These are phyloP conservation scores for Drosophila prosaltans DNA, from an alignment of 1,140 invertebrate genomes.

Conservation along the genomic window DNA sequence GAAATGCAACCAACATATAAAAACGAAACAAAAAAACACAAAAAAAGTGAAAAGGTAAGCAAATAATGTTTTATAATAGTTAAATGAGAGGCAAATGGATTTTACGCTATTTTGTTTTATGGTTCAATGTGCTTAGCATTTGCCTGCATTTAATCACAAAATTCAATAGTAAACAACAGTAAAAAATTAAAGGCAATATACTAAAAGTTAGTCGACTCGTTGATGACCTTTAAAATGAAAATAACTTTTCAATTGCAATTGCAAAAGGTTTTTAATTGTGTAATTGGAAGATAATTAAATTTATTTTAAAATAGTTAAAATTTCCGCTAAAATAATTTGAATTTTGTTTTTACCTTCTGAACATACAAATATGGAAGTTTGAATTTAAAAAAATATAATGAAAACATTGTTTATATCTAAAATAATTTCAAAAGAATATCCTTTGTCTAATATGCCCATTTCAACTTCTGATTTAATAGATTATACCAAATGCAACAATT, in stretches of 20 bases:
- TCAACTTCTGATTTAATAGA: background rate
- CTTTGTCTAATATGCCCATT: background rate
- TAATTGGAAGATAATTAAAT: too few relatives aligned
- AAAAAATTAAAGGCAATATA: background rate
- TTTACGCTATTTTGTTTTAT: background rate
- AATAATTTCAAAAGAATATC: too few relatives aligned
- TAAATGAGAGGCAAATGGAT: conserved; percentile 2
- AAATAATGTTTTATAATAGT: conserved; percentile 12
- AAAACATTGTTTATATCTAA: too few relatives aligned
- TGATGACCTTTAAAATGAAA: too few relatives aligned
- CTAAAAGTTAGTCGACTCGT: too few relatives aligned
- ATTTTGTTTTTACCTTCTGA: too few relatives aligned
- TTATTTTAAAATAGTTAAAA: too few relatives aligned
- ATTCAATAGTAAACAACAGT: background rate
- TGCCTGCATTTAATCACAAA: conserved; percentile 1
- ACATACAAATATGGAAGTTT: too few relatives aligned
- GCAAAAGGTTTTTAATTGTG: too few relatives aligned
- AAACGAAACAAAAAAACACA: background rate
- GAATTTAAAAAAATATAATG: too few relatives aligned
- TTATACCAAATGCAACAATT: background rate
- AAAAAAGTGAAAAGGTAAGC: background rate
- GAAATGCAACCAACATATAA: conserved; percentile 3
- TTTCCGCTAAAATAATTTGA: too few relatives aligned
- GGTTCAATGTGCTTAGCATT: background rate
- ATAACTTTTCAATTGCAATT: too few relatives aligned